A percentile compares a stretch with the other conserved stretches of the same genome.
Conservation (phyloP, 2,888 invertebrate genomes). For the Noctua comes region DNA sequence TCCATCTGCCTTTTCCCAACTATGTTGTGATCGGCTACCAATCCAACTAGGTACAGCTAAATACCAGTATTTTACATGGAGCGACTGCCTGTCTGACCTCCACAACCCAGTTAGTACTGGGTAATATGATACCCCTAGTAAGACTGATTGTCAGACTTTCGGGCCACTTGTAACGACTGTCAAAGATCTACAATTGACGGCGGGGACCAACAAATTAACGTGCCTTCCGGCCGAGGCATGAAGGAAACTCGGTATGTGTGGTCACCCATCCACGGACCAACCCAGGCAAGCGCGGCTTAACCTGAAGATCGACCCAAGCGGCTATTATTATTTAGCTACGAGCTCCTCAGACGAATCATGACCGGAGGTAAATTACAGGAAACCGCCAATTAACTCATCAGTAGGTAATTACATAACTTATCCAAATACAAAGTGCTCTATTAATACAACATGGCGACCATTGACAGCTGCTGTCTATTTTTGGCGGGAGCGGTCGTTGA, state of each 20-base stretch:
- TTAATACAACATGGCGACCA: constrained; percentile 60
- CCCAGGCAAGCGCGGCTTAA: too few species aligned
- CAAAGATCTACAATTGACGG: neutral
- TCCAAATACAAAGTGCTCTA: constrained; percentile 40
- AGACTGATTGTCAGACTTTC: neutral
- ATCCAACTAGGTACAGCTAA: too few species aligned
- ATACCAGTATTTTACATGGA: too few species aligned
- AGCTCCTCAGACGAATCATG: too few species aligned
- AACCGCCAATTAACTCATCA: neutral
- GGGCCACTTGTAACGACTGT: neutral
- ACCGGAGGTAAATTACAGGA: neutral
- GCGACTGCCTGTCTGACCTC: neutral
- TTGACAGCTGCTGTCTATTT: constrained; percentile 70
- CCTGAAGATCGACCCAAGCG: too few species aligned
- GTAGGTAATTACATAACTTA: constrained; percentile 19
- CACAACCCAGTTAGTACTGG: neutral
- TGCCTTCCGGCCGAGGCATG: too few species aligned
- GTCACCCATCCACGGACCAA: too few species aligned
- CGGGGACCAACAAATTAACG: too few species aligned
- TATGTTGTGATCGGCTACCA: too few species aligned
- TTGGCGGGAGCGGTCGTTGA: constrained; percentile 79
- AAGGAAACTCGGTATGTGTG: too few species aligned
- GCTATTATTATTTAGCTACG: too few species aligned
- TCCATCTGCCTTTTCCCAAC: too few species aligned
- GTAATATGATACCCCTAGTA: neutral